These are phyloP conservation scores for Phenganax marumi DNA, from an alignment of 92 coral and sea anemone species.

Conservation along the genomic window DNA sequence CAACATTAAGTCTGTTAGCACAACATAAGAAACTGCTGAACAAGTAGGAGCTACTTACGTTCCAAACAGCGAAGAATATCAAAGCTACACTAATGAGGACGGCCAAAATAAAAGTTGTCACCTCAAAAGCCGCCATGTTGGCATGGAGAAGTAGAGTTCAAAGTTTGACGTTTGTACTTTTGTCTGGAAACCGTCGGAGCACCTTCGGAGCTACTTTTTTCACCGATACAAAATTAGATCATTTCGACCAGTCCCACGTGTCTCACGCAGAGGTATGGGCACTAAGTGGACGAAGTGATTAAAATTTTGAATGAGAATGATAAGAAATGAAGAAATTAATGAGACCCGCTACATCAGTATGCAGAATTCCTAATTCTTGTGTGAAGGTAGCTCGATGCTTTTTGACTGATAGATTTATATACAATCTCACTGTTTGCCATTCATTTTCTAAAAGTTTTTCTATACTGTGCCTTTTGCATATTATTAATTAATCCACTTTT, in stretches of 20 bases:
- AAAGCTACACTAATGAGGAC: constrained; percentile 81
- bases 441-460: not conserved
- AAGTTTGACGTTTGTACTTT: constrained; percentile 45
- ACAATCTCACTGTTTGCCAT: not conserved
- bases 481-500: not conserved
- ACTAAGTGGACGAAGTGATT: not conserved
- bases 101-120: constrained; percentile 85
- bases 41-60: constrained; percentile 64
- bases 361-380: not conserved
- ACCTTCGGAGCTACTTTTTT: constrained; percentile 22
- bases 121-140: constrained; percentile 81
- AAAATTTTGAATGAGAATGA: not conserved
- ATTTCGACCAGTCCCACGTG: constrained; percentile 3
- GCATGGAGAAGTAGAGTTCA: constrained; percentile 10
- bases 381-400: not conserved
- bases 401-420: not conserved
- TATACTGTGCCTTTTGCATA: not conserved
- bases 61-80: constrained; percentile 97
- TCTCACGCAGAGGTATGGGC: not conserved
- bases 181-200: constrained; percentile 21
- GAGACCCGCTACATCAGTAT: not conserved
- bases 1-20: not conserved
- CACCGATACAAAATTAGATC: constrained; percentile 7
- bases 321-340: not conserved
- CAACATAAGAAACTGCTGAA: not conserved